Evolutionary conservation across 2,797 vertebrate genomes (phyloP).

Genomic region (Novumbra hubbsi): DNA sequence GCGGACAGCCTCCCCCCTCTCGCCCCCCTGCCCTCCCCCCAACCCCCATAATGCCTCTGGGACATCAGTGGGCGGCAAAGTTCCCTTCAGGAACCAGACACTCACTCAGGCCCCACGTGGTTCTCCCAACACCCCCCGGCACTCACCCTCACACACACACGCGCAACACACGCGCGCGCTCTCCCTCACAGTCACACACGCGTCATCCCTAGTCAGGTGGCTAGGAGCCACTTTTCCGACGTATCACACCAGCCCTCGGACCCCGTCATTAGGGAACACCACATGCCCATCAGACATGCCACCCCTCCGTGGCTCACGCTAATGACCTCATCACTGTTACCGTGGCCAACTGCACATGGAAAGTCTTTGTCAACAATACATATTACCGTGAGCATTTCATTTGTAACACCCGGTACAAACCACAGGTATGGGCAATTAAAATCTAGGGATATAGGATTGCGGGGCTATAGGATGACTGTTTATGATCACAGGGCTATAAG

Average conservation of each 20-base stretch:
- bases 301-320: slow-evolving; percentile 1
- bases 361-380: slow-evolving; percentile 19
- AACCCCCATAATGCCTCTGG: slow-evolving; percentile 28
- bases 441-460: neutral
- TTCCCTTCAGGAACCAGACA: slow-evolving; percentile 27
- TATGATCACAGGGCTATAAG: neutral
- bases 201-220: slow-evolving; percentile 11
- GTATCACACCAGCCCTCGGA: neutral
- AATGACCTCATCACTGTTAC: neutral
- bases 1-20: slow-evolving; percentile 31
- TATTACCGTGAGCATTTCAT: neutral
- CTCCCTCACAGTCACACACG: neutral
- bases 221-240: neutral
- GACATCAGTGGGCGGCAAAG: slow-evolving; percentile 35
- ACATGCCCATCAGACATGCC: slow-evolving; percentile 15
- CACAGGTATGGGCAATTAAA: neutral
- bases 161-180: slow-evolving; percentile 7
- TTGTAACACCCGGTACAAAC: neutral
- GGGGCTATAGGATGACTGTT: neutral
- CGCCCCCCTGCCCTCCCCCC: slow-evolving; percentile 6
- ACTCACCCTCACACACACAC: slow-evolving; percentile 6
- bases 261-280: neutral
- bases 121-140: slow-evolving; percentile 23
- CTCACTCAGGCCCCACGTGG: slow-evolving; percentile 13
- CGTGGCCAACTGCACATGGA: slow-evolving; percentile 13